Evolutionary conservation across 1,140 invertebrate species (phyloP).

Genomic region (Arctopsyche grandis): DNA sequence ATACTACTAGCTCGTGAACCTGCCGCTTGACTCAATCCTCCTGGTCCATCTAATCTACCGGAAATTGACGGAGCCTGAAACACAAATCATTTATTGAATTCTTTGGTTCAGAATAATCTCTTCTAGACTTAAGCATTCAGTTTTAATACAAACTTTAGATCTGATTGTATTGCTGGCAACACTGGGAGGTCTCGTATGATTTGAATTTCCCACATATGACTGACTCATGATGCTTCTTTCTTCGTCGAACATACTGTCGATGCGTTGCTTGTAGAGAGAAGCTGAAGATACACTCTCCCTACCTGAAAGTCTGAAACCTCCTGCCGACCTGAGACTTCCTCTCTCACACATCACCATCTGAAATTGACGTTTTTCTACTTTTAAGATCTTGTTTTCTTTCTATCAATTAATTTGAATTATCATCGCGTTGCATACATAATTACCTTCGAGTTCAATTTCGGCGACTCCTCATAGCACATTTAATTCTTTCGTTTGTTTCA

Average conservation of each 20-base stretch:
- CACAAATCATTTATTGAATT: neutral
- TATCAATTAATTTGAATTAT: too few relatives aligned
- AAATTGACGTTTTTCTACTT: slow-evolving; percentile 42
- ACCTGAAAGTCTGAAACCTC: slow-evolving; percentile 61
- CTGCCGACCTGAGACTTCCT: slow-evolving; percentile 59
- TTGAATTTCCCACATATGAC: slow-evolving; percentile 56
- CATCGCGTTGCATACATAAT: neutral
- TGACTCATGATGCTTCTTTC: slow-evolving; percentile 61
- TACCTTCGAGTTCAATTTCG: slow-evolving; percentile 32
- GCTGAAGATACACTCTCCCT: slow-evolving; percentile 68
- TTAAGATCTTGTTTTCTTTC: too few relatives aligned
- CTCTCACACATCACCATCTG: slow-evolving; percentile 64
- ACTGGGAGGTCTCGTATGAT: slow-evolving; percentile 39
- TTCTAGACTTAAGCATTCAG: neutral
- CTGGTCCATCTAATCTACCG: slow-evolving; percentile 50
- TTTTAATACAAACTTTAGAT: slow-evolving; percentile 41
- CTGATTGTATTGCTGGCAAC: slow-evolving; percentile 32
- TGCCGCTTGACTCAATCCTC: slow-evolving; percentile 45
- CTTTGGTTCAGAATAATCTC: neutral
- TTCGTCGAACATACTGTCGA: slow-evolving; percentile 86
- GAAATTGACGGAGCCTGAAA: slow-evolving; percentile 50
- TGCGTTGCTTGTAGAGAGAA: slow-evolving; percentile 81
- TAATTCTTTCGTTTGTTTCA: neutral
- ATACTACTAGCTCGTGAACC: slow-evolving; percentile 42
- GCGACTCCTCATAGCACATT: slow-evolving; percentile 37